Conservation (phyloP, 2,888 invertebrate species). For the Julus scandinavius region DNA sequence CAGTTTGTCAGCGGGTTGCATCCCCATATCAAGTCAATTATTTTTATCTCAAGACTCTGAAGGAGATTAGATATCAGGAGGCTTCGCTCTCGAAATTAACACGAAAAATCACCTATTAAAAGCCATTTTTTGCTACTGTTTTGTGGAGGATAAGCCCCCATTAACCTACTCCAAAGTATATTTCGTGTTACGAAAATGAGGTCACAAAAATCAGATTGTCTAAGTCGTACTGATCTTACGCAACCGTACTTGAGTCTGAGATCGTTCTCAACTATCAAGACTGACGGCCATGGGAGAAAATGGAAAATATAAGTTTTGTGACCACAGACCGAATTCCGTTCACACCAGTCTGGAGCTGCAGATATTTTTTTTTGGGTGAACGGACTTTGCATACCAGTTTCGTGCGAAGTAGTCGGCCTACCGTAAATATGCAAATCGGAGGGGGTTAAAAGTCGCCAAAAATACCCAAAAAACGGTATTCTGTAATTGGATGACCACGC, state of each 20-base stretch:
- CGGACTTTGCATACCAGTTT: not conserved
- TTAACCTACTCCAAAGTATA: not conserved
- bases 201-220: not conserved
- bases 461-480: not conserved
- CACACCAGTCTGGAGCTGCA: not conserved
- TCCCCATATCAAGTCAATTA: not conserved
- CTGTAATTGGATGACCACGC: not conserved
- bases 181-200: not conserved
- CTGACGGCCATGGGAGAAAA: not conserved
- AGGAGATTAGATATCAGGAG: not conserved
- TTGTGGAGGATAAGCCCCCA: not conserved
- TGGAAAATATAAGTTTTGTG: not conserved
- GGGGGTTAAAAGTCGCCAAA: not conserved
- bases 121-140: not conserved
- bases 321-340: constrained; percentile 13
- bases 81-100: not conserved
- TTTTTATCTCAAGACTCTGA: not conserved
- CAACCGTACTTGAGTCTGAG: too few relatives aligned
- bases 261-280: too few relatives aligned
- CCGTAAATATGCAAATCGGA: not conserved
- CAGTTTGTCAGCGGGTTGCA: not conserved
- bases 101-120: not conserved
- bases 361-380: not conserved
- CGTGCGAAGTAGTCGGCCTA: not conserved
- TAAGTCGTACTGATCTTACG: too few relatives aligned